Conservation (phyloP, 2,113 vertebrate genomes). For the Tauraco erythrolophus region DNA sequence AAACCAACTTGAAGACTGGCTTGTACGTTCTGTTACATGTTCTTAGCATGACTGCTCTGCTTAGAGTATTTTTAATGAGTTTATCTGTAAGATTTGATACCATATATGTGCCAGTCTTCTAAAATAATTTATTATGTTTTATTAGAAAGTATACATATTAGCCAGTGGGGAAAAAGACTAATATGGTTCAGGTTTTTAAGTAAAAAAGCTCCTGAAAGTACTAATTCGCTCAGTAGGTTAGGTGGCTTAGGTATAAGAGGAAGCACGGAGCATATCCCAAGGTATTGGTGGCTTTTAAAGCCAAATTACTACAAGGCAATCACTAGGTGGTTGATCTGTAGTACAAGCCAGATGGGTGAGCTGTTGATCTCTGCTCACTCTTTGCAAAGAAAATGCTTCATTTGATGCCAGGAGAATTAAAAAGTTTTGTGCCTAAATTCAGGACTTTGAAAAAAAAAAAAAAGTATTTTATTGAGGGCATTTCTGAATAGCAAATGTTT, state of each 20-base stretch:
- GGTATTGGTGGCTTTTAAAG: neutral
- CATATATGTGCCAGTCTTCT: neutral
- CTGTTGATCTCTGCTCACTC: neutral
- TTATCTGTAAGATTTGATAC: neutral
- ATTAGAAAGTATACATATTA: neutral
- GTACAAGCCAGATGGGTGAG: neutral
- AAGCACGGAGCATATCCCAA: neutral
- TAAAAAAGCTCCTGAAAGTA: neutral
- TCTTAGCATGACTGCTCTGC: neutral
- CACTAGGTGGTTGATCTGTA: neutral
- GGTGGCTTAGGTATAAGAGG: neutral
- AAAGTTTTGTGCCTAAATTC: neutral
- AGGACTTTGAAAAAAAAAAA: neutral
- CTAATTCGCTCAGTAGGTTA: neutral
- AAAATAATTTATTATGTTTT: neutral
- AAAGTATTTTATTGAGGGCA: fast-evolving
- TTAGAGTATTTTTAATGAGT: neutral
- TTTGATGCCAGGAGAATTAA: neutral
- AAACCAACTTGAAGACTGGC: neutral
- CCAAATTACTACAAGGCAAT: neutral
- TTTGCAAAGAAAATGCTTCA: neutral
- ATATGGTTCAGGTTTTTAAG: neutral
- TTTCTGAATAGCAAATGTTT: neutral
- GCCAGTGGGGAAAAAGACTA: neutral
- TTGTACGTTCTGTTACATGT: neutral